Percentiles rank a stretch among this genome's conserved stretches.
phyloP scores from a whole-genome alignment of 2,113 vertebrate species.

The Myiozetetes cayanensis region DNA sequence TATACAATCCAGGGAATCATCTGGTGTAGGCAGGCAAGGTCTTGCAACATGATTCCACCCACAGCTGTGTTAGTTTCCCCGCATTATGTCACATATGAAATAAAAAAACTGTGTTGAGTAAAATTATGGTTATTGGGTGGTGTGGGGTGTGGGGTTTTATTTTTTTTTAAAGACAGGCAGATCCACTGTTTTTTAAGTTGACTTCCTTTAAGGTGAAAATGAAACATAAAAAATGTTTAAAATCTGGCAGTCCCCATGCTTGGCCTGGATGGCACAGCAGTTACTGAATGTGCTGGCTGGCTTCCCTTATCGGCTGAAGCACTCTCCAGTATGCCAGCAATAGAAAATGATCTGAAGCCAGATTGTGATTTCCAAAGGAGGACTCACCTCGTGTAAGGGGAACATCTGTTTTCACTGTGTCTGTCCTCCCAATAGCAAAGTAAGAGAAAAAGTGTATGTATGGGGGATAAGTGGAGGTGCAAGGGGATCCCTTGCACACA shows the following conservation, averaged over 20 bases:
- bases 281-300: neutral
- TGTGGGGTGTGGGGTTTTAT: rapidly evolving
- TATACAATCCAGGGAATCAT: neutral
- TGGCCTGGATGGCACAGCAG: neutral
- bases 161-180: neutral
- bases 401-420: rapidly evolving
- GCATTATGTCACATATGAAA: neutral
- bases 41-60: neutral
- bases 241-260: neutral
- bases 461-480: neutral
- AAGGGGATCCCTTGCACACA: neutral
- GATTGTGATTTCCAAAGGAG: neutral
- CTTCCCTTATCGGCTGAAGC: neutral
- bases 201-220: neutral
- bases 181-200: neutral
- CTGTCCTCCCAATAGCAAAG: neutral
- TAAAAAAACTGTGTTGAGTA: neutral
- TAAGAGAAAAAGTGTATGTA: neutral
- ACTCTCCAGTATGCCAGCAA: neutral
- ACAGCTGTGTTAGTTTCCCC: neutral
- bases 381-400: neutral
- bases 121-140: neutral
- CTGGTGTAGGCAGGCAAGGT: neutral
- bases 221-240: neutral
- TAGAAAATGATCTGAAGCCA: neutral